Base-by-base conservation (phyloP, 2,888 invertebrate genomes). In the Acheta domesticus region DNA sequence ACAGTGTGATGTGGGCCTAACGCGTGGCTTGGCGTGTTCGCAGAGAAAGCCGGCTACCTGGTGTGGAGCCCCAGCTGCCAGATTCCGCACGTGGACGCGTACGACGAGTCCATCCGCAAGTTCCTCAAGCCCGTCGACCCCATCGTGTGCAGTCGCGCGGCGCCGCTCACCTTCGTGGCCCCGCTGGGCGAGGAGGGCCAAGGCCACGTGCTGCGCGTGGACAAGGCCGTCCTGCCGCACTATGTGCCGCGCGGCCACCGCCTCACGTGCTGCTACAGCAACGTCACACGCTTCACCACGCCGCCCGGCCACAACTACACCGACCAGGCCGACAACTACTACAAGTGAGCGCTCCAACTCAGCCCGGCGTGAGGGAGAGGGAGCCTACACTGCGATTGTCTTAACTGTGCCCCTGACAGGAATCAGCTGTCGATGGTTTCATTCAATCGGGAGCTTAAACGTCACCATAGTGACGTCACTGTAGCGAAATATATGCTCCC, bases 11-110 rank as follows among this genome's bases (percentile, higher is more conserved):
- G 36, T 36, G 36, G 23, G 23, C 23, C 1, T 23, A 23, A 23
- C 23, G 23, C 5, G 36, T 36, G 36, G 8, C 36, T 36, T 8
- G 5, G 5, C 8, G 36, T 36, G 36, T 36, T 36, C 36, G 75
- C 76, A 76, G 82, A 81, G 50, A 83, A 85, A 62, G 85, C 86
- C 74, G 87, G 88, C 8, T 90, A 88, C 83, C 84, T 91, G 80
- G 89, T 91, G 4, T 89, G 89, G 87, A 92, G 89, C 84, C 87
- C 90, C 74, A 89, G 88, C 84, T 93, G 93, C 84, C 89, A 89
- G 84, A 92, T 93, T 84, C 88, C 90, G 8, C 89, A 91, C 81
- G 83, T 91, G 80, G 89, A 92, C 84, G 89, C 91, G 0, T 83
- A 81, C 75, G 83, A 85, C 79, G 83, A 83, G 11, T 90, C 91